A percentile compares a stretch with the other conserved stretches of the same genome.
These are phyloP conservation scores for Leptoteleia sp. DNA, from an alignment of 1,140 invertebrate species.

Conservation along the genomic window DNA sequence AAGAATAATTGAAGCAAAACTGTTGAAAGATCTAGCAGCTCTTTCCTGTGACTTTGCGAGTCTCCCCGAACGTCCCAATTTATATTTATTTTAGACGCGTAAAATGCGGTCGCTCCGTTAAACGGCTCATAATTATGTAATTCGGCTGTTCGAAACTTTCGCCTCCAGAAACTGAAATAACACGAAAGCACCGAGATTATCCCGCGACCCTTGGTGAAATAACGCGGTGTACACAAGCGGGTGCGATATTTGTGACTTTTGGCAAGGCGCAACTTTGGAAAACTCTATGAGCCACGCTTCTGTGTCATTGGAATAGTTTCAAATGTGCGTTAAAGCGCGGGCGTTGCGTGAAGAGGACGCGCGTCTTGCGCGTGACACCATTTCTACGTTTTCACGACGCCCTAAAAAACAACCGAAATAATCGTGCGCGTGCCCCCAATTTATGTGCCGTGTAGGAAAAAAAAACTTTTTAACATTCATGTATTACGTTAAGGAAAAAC, in stretches of 20 bases:
- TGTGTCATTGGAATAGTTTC: conserved; percentile 69
- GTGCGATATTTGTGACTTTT: conserved; percentile 67
- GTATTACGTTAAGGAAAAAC: no score
- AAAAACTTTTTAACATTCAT: no score
- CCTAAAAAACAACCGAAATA: conserved; percentile 47
- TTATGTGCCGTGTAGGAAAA: no score
- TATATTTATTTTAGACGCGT: conserved; percentile 55
- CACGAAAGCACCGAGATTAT: conserved; percentile 52
- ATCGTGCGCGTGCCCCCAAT: conserved; percentile 11
- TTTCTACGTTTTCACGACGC: conserved; percentile 43
- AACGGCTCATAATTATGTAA: conserved; percentile 65
- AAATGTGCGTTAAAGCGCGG: conserved; percentile 65
- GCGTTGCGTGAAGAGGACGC: conserved; percentile 61
- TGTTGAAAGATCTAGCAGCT: not conserved
- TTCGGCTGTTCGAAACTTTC: conserved; percentile 55
- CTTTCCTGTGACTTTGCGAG: conserved; percentile 10
- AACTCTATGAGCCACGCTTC: conserved; percentile 53
- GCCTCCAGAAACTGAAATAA: conserved; percentile 66
- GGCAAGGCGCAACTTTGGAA: conserved; percentile 61
- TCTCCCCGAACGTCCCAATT: conserved; percentile 30
- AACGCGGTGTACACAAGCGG: conserved; percentile 35
- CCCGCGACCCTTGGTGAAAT: conserved; percentile 48
- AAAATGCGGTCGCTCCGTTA: conserved; percentile 58
- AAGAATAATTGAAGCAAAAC: not conserved
- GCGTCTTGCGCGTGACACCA: conserved; percentile 57